Evolutionary conservation across 92 coral and sea anemone species (phyloP).

Genomic region (Diadumene lineata): DNA sequence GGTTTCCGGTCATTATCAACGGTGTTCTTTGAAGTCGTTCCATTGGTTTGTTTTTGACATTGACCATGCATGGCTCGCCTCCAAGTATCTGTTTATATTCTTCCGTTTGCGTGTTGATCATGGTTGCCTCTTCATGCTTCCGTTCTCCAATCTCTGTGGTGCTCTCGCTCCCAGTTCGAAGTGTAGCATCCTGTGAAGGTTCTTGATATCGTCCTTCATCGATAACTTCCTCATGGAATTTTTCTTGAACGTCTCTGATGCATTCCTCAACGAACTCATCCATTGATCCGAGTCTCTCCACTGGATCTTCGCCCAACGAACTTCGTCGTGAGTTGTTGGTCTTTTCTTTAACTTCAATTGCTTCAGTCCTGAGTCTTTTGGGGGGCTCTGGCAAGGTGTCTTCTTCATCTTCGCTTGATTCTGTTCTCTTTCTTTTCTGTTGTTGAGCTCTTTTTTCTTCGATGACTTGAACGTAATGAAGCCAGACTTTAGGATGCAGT

Average conservation of each 20-base stretch:
- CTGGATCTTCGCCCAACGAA: neutral
- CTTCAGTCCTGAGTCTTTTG: neutral
- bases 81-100: conserved; percentile 13
- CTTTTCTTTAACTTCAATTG: neutral
- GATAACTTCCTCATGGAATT: neutral
- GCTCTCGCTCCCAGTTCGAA: neutral
- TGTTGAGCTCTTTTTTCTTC: neutral
- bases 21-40: conserved; percentile 6
- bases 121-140: conserved; percentile 12
- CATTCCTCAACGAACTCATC: neutral
- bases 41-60: conserved; percentile 18
- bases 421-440: neutral
- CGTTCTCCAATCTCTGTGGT: neutral
- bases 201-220: neutral
- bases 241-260: neutral
- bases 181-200: neutral
- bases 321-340: neutral
- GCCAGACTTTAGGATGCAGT: neutral
- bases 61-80: neutral
- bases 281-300: neutral
- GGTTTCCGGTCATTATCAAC: neutral
- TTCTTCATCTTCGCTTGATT: neutral
- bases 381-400: conserved; percentile 1
- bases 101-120: conserved; percentile 1
- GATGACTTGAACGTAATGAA: neutral